Evolutionary conservation across 2,888 invertebrate genomes (phyloP), one percentile per base, ranked within the genome.

Genomic region (Ichneumoninae sp.): DNA sequence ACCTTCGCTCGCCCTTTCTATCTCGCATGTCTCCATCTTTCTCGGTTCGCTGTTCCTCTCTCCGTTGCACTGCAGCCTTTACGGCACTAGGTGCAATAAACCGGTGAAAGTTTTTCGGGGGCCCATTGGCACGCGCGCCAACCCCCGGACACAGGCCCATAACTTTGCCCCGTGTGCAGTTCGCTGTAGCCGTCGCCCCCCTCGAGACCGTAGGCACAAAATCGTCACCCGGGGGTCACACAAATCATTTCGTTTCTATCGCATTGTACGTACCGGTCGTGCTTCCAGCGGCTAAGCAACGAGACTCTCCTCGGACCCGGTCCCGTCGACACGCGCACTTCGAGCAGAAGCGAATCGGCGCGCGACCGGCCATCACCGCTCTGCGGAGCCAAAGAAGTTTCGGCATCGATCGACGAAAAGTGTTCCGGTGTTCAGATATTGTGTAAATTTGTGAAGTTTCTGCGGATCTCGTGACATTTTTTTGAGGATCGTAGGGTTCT

Each of bases 91-190:
- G 83, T 85, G 89, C 88, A 90, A 90, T 91, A 90, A 91, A 91
- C 74, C 88, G 88, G 91, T 91, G 92, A 92, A 93, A 93, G 91
- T 93, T 92, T 91, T 89, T 87, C 85, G 86, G 91, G 91, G 91
- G 86, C 91, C 91, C 90, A 91, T 91, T 92, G 92, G 92, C 91
- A 92, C 91, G 92, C 92, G 91, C 89, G 75, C 77, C 30, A 26
- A 83, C 81, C 87, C 87, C 88, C 86, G 77, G 83, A 83, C 52
- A 50, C 69, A 75, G 82, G 71, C 82, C 85, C 85, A 65, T 73
- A 66, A 66, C 33, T 82, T 65, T 54, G 68, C 54, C 57, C 71
- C 70, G 52, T 33, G 63, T 65, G 52, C 75, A 50, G 52, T 50
- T 10, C 65, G 71, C 69, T 79, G 75, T 79, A 60, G 82, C 57